phyloP scores from a whole-genome alignment of 2,888 invertebrate species.

The Orchesellides sinensis region DNA sequence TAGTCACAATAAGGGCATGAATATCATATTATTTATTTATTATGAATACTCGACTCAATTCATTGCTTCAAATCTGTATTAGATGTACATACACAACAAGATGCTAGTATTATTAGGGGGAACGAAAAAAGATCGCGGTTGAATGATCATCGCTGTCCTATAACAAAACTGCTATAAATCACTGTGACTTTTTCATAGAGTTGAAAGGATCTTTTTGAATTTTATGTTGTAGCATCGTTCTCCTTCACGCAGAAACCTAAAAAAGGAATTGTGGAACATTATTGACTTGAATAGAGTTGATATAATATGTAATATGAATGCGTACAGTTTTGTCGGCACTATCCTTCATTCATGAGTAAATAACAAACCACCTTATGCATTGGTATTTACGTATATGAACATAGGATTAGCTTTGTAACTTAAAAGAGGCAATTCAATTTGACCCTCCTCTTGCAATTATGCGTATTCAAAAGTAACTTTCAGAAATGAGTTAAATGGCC shows the following conservation, averaged over 20 bases:
- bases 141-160: conserved; percentile 48
- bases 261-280: conserved; percentile 35
- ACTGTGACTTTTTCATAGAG: conserved; percentile 37
- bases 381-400: too few species aligned
- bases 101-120: conserved; percentile 32
- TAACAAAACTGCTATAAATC: conserved; percentile 65
- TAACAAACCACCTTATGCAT: too few species aligned
- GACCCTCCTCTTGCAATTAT: too few species aligned
- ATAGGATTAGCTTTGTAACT: too few species aligned
- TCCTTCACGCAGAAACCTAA: conserved; percentile 13
- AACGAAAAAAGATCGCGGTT: conserved; percentile 42
- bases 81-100: conserved; percentile 27
- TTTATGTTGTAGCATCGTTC: background rate
- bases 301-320: conserved; percentile 32
- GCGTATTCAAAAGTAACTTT: too few species aligned
- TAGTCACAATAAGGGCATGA: too few species aligned
- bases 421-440: too few species aligned
- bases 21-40: too few species aligned
- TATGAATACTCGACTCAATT: conserved; percentile 20
- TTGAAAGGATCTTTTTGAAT: conserved; percentile 15
- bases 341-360: too few species aligned
- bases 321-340: conserved; percentile 33
- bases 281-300: conserved; percentile 49
- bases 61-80: conserved; percentile 8
- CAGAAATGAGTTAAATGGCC: too few species aligned